phyloP scores from a whole-genome alignment of 2,797 vertebrate species.

The Mus spretus region DNA sequence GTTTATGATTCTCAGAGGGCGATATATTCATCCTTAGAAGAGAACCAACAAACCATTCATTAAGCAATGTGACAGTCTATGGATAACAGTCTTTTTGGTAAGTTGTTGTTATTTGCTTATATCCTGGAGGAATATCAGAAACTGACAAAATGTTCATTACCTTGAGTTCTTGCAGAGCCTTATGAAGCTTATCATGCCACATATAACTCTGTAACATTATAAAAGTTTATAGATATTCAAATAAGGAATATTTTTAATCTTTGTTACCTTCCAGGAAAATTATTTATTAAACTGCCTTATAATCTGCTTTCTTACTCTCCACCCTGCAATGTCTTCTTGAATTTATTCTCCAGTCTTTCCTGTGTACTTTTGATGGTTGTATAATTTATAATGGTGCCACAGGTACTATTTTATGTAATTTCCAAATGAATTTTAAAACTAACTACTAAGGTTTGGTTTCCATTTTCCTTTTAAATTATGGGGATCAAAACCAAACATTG shows the following conservation, averaged over 20 bases:
- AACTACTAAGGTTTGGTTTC: background rate
- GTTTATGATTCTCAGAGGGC: background rate
- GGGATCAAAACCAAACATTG: background rate
- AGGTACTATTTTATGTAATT: conserved; percentile 22
- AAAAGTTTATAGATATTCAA: conserved; percentile 3
- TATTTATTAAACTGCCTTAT: background rate
- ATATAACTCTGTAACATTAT: background rate
- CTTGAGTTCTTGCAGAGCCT: background rate
- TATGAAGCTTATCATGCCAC: background rate
- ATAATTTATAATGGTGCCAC: background rate
- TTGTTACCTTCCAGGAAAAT: conserved; percentile 25
- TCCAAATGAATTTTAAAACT: conserved; percentile 14
- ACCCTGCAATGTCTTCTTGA: background rate
- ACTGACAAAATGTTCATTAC: background rate
- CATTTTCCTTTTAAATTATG: background rate
- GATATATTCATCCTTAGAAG: background rate
- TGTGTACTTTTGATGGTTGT: background rate
- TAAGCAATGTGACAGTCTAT: background rate
- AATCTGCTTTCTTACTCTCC: background rate
- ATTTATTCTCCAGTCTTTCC: background rate
- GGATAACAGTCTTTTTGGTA: background rate
- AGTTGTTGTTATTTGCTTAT: background rate
- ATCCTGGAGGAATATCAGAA: background rate
- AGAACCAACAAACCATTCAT: conserved; percentile 2
- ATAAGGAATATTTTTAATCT: conserved; percentile 2